Evolutionary conservation across 2,113 vertebrate genomes (phyloP), one percentile per base, ranked within the genome.

Genomic region (Pelecanoides urinatrix): DNA sequence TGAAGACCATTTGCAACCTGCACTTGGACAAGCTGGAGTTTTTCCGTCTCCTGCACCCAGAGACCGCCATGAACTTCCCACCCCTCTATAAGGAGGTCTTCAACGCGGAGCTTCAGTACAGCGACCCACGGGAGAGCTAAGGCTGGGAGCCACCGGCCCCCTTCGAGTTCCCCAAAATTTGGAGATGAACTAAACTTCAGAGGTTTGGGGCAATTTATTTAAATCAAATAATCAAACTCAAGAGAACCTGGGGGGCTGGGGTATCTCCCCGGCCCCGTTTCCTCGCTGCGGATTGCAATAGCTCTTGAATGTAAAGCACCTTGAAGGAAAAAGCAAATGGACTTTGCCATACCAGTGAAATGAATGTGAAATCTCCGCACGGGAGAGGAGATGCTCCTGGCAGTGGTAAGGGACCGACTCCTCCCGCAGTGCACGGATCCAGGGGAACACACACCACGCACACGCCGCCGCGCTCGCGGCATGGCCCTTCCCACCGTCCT

Each of bases 11-110:
- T 85, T 99, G 99, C 96, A 99, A 98, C 93, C 98, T 99, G 70
- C 99, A 99, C 97, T 98, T 99, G 71, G 99, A 99, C 96, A 99
- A 99, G 96, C 97, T 99, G 97, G 98, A 99, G 92, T 99, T 99
- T 97, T 99, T 99, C 97, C 98, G 98, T 9, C 98, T 99, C 76
- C 96, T 99, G 78, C 99, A 99, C 94, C 99, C 99, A 0, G 98
- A 99, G 92, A 99, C 98, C 0, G 99, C 98, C 15, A 98, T 98
- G 88, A 98, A 97, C 83, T 99, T 99, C 78, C 99, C 99, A 2
- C 98, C 99, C 9, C 98, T 99, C 77, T 99, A 99, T 40, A 98
- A 98, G 73, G 99, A 99, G 87, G 99, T 99, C 22, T 99, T 99
- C 95, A 98, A 98, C 93, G 99, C 98, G 8, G 99, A 99, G 94